These are phyloP conservation scores for Neopelma chrysocephalum DNA, from an alignment of 2,797 vertebrate species.

Conservation along the genomic window DNA sequence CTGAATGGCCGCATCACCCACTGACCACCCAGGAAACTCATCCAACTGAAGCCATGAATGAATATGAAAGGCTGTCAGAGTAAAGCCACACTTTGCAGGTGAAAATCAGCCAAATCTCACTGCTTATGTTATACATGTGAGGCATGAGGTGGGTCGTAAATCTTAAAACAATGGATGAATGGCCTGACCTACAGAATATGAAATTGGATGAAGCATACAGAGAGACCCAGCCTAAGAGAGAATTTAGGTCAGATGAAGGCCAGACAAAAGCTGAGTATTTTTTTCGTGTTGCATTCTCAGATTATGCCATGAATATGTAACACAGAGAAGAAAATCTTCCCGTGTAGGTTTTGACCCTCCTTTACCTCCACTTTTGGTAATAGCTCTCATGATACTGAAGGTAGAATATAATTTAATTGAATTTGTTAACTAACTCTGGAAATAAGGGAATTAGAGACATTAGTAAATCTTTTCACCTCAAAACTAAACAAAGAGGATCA, in stretches of 20 bases:
- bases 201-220: background rate
- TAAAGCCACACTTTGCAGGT: background rate
- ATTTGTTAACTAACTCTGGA: conserved; percentile 26
- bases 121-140: background rate
- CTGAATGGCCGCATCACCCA: background rate
- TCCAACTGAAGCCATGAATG: background rate
- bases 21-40: background rate
- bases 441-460: conserved; percentile 23
- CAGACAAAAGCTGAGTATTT: background rate
- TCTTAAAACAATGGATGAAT: background rate
- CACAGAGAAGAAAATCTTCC: background rate
- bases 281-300: background rate
- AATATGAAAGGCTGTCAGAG: background rate
- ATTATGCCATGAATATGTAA: background rate
- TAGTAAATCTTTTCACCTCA: conserved; percentile 37
- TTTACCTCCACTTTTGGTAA: background rate
- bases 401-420: background rate
- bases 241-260: background rate
- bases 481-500: conserved; percentile 37
- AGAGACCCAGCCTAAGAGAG: background rate
- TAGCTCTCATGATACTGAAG: background rate
- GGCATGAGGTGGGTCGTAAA: background rate
- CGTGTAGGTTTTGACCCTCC: background rate
- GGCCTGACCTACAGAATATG: background rate
- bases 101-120: background rate